A percentile compares a stretch with the other conserved stretches of the same genome.
These are phyloP conservation scores for Laspeyria flexula DNA, from an alignment of 2,888 invertebrate species.

Conservation along the genomic window DNA sequence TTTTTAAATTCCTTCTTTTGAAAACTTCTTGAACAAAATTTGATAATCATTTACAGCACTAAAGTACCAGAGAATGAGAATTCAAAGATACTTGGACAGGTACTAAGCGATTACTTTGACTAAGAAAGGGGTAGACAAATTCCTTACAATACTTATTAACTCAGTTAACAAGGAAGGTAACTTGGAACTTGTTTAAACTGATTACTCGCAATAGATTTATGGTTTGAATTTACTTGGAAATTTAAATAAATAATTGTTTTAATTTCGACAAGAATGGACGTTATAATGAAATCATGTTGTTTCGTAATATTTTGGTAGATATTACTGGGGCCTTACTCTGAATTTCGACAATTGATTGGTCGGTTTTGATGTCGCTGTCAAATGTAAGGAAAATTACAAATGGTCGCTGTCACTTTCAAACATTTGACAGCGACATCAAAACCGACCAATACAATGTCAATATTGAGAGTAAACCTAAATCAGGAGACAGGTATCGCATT, in stretches of 20 bases:
- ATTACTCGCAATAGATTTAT: conserved; percentile 8
- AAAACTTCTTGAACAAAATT: too few relatives aligned
- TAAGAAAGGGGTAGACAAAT: conserved; percentile 16
- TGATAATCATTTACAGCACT: too few relatives aligned
- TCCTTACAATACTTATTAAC: conserved; percentile 20
- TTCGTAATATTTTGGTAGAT: too few relatives aligned
- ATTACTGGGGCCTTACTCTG: background rate
- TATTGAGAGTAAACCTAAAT: too few relatives aligned
- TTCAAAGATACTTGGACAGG: background rate
- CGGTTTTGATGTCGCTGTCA: too few relatives aligned
- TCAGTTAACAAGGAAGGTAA: conserved; percentile 12
- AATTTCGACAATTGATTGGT: too few relatives aligned
- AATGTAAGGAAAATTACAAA: too few relatives aligned
- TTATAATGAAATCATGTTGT: background rate
- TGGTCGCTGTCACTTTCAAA: too few relatives aligned
- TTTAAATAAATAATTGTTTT: conserved; percentile 6
- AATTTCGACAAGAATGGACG: background rate
- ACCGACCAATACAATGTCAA: too few relatives aligned
- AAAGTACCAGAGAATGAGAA: background rate
- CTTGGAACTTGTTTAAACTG: conserved; percentile 8
- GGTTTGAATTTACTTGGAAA: conserved; percentile 4
- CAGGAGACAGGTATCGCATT: too few relatives aligned
- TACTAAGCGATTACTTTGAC: conserved; percentile 14
- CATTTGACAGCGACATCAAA: too few relatives aligned
- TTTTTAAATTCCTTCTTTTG: too few relatives aligned